phyloP scores from a whole-genome alignment of 2,888 invertebrate genomes.

The Panopea generosa region DNA sequence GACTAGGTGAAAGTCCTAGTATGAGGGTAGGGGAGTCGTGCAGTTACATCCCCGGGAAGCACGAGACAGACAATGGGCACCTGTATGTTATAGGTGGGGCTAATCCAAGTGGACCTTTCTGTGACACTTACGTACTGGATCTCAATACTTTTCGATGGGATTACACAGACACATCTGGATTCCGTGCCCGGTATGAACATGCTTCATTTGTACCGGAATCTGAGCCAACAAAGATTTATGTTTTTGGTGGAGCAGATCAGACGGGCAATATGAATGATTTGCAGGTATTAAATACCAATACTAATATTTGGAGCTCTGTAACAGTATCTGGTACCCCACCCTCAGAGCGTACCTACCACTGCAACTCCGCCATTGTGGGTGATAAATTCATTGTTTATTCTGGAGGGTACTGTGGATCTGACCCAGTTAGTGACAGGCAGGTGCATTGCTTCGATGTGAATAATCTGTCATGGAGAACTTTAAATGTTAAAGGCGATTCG shows the following conservation, averaged over 20 bases:
- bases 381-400: conserved; percentile 82
- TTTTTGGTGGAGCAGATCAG: conserved; percentile 84
- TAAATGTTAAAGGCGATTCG: conserved; percentile 77
- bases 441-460: conserved; percentile 80
- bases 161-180: conserved; percentile 75
- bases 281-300: conserved; percentile 77
- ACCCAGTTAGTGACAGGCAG: conserved; percentile 82
- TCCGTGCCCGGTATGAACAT: conserved; percentile 84
- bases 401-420: conserved; percentile 82
- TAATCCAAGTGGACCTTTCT: conserved; percentile 83
- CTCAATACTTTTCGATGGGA: conserved; percentile 83
- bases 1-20: conserved; percentile 82
- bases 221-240: conserved; percentile 77
- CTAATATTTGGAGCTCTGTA: conserved; percentile 76
- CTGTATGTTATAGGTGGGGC: conserved; percentile 85
- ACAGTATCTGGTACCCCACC: conserved; percentile 74
- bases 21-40: conserved; percentile 84
- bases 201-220: conserved; percentile 76
- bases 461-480: conserved; percentile 77
- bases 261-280: conserved; percentile 83
- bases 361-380: conserved; percentile 73
- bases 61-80: conserved; percentile 74
- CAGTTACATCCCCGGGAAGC: conserved; percentile 72
- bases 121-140: conserved; percentile 82
- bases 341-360: conserved; percentile 82